phyloP scores from a whole-genome alignment of 2,797 vertebrate genomes.

The Poeciliopsis paucimaculata region DNA sequence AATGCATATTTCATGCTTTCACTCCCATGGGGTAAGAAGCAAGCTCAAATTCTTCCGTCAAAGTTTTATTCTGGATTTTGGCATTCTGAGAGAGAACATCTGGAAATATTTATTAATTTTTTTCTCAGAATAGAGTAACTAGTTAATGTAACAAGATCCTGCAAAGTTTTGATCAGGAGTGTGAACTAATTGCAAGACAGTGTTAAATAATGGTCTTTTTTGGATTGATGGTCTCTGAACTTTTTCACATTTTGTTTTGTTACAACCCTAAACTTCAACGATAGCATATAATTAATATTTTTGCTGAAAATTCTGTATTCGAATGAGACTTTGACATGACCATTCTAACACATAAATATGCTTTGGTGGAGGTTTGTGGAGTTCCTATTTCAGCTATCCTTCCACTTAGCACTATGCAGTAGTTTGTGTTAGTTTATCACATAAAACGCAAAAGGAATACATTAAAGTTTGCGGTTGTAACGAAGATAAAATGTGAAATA shows the following conservation, averaged over 20 bases:
- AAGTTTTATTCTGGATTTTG: constrained; percentile 19
- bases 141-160: background rate
- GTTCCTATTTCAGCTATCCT: background rate
- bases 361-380: background rate
- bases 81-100: background rate
- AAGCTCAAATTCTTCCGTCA: constrained; percentile 24
- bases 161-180: background rate
- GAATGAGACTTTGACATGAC: background rate
- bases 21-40: constrained; percentile 19
- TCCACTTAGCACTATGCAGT: background rate
- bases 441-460: background rate
- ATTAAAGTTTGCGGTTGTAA: background rate
- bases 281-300: background rate
- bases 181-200: constrained; percentile 1
- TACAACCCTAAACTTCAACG: background rate
- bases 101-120: constrained; percentile 3
- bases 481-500: background rate
- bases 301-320: background rate
- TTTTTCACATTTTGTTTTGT: background rate
- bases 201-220: background rate
- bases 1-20: constrained; percentile 57
- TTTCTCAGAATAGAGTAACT: background rate
- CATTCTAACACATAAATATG: background rate
- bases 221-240: background rate
- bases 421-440: background rate